These are phyloP conservation scores for Rhabdomys dilectus DNA, from an alignment of 2,113 vertebrate genomes.

Conservation along the genomic window DNA sequence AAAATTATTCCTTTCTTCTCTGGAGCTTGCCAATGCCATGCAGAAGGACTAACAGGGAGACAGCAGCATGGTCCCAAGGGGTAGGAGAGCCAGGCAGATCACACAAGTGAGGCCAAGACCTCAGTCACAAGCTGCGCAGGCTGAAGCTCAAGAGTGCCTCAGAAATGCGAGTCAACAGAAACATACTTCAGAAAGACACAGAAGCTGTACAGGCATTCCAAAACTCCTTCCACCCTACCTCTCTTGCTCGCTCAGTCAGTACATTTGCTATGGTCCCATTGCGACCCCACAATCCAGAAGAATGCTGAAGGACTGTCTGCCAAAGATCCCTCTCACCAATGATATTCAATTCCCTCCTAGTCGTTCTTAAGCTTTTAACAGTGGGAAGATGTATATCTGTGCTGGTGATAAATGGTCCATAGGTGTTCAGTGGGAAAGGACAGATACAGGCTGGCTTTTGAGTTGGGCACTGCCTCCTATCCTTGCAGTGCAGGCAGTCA, in stretches of 20 bases:
- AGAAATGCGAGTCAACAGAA: not conserved
- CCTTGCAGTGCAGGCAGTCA: not conserved
- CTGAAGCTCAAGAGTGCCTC: not conserved
- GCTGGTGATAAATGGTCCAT: slow-evolving; percentile 57
- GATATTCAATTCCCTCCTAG: slow-evolving; percentile 23
- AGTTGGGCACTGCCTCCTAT: not conserved
- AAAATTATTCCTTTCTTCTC: slow-evolving; percentile 79
- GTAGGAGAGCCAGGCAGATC: not conserved
- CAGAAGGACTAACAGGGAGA: not conserved
- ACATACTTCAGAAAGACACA: not conserved
- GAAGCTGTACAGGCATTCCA: not conserved
- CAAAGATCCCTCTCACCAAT: slow-evolving; percentile 1
- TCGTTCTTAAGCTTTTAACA: slow-evolving; percentile 45
- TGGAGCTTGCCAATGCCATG: slow-evolving; percentile 58
- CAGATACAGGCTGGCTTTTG: not conserved
- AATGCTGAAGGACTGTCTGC: not conserved
- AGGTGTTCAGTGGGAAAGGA: not conserved
- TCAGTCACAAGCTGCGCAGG: not conserved
- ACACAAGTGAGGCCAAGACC: not conserved
- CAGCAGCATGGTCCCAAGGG: not conserved
- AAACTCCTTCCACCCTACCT: not conserved
- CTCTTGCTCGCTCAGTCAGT: not conserved
- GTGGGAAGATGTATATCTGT: slow-evolving; percentile 29
- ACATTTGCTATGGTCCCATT: not conserved
- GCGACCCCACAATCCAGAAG: not conserved